Conservation (phyloP, 2,113 vertebrate genomes). For the Chunga burmeisteri region DNA sequence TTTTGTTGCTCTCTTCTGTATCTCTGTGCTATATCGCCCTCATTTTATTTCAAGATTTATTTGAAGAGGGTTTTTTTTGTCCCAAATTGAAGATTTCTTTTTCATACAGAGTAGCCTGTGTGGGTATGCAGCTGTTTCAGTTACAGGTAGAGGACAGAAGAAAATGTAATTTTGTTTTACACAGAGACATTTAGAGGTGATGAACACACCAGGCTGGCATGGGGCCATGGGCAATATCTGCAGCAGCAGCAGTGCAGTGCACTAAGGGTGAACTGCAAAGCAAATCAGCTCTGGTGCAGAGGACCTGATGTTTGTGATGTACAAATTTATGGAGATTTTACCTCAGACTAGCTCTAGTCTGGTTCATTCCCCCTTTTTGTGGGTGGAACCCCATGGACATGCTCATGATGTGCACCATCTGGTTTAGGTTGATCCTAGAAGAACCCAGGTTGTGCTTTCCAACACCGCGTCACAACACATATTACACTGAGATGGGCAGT, state of each 20-base stretch:
- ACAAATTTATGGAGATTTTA: not conserved
- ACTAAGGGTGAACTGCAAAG: not conserved
- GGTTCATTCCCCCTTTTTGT: not conserved
- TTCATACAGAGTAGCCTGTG: not conserved
- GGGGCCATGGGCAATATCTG: not conserved
- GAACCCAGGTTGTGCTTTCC: not conserved
- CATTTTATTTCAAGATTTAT: not conserved
- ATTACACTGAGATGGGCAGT: not conserved
- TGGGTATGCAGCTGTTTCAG: not conserved
- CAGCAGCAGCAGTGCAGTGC: not conserved
- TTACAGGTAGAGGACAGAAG: not conserved
- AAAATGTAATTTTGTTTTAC: not conserved
- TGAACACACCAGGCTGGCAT: not conserved
- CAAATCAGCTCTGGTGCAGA: not conserved
- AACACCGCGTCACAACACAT: not conserved
- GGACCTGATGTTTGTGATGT: not conserved
- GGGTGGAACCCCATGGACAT: accelerated
- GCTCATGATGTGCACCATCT: not conserved
- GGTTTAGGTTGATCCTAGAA: not conserved
- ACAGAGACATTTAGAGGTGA: not conserved
- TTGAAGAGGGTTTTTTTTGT: not conserved
- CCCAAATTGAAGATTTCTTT: not conserved
- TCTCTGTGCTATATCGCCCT: not conserved
- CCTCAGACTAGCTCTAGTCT: not conserved
- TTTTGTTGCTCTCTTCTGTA: not conserved